Evolutionary conservation across 2,888 invertebrate species (phyloP), one percentile per base, ranked within the genome.

Genomic region (Altica lythri): DNA sequence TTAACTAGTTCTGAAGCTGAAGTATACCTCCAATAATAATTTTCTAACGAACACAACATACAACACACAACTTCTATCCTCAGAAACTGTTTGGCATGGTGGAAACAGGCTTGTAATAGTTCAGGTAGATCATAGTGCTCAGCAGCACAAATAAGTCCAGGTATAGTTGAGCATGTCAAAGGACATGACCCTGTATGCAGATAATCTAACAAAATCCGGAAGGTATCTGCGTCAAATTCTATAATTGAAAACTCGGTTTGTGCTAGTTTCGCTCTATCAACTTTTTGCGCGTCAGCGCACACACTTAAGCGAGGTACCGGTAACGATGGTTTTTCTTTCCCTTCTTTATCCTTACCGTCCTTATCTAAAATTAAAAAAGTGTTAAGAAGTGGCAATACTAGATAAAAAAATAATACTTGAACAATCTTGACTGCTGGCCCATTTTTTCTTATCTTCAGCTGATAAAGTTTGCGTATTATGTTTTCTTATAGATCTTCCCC

Each of bases 221-320:
- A 94, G 6, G 95, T 95, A 64, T 95, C 94, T 35, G 93, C 89
- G 78, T 95, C 95, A 77, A 95, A 95, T 78, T 95, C 95, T 72
- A 94, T 94, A 73, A 95, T 93, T 63, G 90, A 90, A 79, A 95
- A 95, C 87, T 95, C 95, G 63, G 92, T 92, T 79, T 95, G 94
- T 46, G 93, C 93, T 58, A 95, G 79, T 78, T 94, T 94, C 56
- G 91, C 87, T 60, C 92, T 83, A 76, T 95, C 95, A 14, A 95
- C 93, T 80, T 95, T 95, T 75, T 94, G 94, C 60, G 92, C 92
- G 73, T 95, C 93, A 3, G 94, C 94, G 77, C 94, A 95, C 47
- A 95, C 93, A 61, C 92, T 93, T 51, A 95, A 81, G 63, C 93
- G 83, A 37, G 94, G 93, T 30, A 94, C 91, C 19, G 89, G 91